A percentile compares a stretch with the other conserved stretches of the same genome.
Conservation (phyloP, 2,888 invertebrate species). For the Pristionchus arcanus region DNA sequence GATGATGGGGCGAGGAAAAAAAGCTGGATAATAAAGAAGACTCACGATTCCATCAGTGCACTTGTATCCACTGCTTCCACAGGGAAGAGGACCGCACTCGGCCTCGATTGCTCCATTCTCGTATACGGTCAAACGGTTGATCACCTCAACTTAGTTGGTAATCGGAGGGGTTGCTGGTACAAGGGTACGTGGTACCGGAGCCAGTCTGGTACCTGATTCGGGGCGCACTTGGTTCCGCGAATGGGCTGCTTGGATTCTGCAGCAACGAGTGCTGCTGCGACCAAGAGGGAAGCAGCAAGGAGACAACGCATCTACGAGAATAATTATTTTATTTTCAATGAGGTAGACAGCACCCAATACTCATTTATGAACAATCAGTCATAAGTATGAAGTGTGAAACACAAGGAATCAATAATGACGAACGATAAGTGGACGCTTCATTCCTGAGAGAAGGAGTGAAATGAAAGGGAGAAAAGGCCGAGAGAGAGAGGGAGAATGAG, state of each 20-base stretch:
- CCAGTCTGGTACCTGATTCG: conserved; percentile 65
- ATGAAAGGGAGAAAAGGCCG: conserved; percentile 24
- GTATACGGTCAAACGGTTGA: conserved; percentile 77
- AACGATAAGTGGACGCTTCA: neutral
- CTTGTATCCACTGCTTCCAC: conserved; percentile 71
- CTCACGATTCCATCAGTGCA: conserved; percentile 56
- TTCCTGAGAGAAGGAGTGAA: neutral
- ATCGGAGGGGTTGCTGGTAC: neutral
- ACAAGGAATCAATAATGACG: neutral
- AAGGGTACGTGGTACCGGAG: neutral
- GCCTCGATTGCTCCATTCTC: conserved; percentile 78
- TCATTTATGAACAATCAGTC: neutral
- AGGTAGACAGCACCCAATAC: neutral
- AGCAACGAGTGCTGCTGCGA: neutral
- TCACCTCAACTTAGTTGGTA: conserved; percentile 62
- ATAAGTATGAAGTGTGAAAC: neutral
- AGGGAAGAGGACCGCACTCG: conserved; percentile 78
- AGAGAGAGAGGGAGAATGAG: neutral
- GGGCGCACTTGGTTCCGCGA: conserved; percentile 72
- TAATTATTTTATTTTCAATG: neutral
- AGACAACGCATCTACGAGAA: conserved; percentile 49
- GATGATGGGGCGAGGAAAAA: neutral
- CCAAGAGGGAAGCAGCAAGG: neutral
- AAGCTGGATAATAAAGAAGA: neutral
- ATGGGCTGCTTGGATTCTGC: conserved; percentile 58